Evolutionary conservation across 2,888 invertebrate species (phyloP), one percentile per base, ranked within the genome.

Genomic region (Cryptocheilus praepositus): DNA sequence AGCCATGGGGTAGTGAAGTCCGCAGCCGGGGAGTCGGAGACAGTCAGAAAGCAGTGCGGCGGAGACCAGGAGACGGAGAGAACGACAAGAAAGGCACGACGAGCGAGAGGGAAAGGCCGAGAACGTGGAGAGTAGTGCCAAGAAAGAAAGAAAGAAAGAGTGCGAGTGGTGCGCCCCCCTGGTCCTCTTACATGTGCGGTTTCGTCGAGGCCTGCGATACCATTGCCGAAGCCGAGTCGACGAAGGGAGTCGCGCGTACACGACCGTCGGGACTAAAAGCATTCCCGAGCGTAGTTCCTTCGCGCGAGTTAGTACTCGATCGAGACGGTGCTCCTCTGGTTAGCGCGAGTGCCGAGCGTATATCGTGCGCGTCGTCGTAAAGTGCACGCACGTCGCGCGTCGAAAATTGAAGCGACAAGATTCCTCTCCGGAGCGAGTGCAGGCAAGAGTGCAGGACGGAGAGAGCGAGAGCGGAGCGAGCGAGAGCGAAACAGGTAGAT

Each of bases 21-120:
- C 56, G 61, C 59, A 66, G 67, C 71, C 70, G 66, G 69, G 71
- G 71, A 73, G 72, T 63, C 70, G 55, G 57, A 36, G 55, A 51
- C 70, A 72, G 75, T 79, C 73, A 36, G 77, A 55, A 75, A 75
- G 77, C 70, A 68, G 74, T 72, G 73, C 71, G 79, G 67, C 65
- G 28, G 71, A 59, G 66, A 44, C 46, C 61, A 61, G 52, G 44
- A 52, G 3, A 53, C 21, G 45, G 21, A 55, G 52, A 28, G 21
- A 19, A 21, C 43, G 54, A 43, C 21, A 58, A 63, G 28, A n/a
- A 45, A 43, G 60, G 19, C 63, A 52, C 21, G 16, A 52, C 18
- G 0, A 52, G 36, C 45, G 59, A 67, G 54, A 61, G 57, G 55
- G 16, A 57, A 46, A 43, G 52, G 16, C 13, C 11, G 45, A 46